A percentile compares a stretch with the other conserved stretches of the same genome.
phyloP scores from a whole-genome alignment of 2,797 vertebrate genomes.

The Antennarius maculatus region DNA sequence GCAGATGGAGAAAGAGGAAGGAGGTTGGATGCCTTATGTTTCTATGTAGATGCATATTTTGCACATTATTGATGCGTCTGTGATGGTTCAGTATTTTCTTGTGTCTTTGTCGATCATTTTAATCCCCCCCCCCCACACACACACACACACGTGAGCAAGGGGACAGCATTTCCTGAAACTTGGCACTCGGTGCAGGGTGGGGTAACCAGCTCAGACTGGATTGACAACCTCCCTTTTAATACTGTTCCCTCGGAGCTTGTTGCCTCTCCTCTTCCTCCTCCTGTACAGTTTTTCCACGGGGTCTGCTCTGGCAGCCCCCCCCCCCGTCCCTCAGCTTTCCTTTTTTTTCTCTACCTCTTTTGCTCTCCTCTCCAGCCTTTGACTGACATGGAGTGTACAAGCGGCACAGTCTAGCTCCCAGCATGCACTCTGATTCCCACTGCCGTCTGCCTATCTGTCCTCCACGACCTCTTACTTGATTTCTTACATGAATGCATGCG shows the following conservation, averaged over 20 bases:
- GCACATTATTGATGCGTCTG: conserved; percentile 45
- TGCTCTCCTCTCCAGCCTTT: conserved; percentile 66
- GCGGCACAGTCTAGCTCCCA: conserved; percentile 69
- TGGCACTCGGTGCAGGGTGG: conserved; percentile 88
- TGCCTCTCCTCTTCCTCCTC: conserved; percentile 79
- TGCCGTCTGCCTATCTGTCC: conserved; percentile 74
- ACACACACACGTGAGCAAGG: conserved; percentile 85
- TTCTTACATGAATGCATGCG: conserved; percentile 45
- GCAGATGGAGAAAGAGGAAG: conserved; percentile 73
- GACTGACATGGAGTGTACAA: conserved; percentile 69
- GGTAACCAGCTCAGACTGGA: conserved; percentile 89
- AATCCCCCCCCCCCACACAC: conserved; percentile 72
- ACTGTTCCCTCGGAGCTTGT: conserved; percentile 80
- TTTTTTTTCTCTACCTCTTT: conserved; percentile 40
- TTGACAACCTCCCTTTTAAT: conserved; percentile 90
- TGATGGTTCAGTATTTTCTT: conserved; percentile 46
- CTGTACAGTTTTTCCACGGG: conserved; percentile 78
- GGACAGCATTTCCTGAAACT: conserved; percentile 87
- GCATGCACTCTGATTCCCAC: conserved; percentile 74
- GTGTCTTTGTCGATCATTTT: conserved; percentile 79
- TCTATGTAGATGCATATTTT: conserved; percentile 38
- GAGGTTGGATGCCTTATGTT: conserved; percentile 36
- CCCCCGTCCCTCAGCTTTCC: neutral
- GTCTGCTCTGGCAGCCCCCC: conserved; percentile 60
- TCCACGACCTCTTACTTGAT: conserved; percentile 63